Base-by-base conservation (phyloP, 1,140 invertebrate genomes). In the Cotesia chilonis region DNA sequence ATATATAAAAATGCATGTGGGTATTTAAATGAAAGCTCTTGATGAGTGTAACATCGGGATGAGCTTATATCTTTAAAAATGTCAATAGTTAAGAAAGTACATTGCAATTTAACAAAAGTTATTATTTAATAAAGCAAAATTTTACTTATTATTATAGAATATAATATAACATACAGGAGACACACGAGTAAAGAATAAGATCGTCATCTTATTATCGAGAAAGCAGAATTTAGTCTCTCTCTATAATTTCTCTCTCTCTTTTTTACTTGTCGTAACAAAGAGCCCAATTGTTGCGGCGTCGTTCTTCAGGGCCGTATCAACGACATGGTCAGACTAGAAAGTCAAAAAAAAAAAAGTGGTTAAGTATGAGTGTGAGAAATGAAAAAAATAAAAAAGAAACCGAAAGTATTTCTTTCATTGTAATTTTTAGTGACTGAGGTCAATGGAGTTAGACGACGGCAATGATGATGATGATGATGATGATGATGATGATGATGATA, bases 231-330 rank as follows among this genome's bases (percentile, higher is more conserved):
- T 55, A 51, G 47, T 51, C 7, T 51, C 12, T 51, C 7, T n/a
- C 47, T 14, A 55, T 5, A 55, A n/a, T 55, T n/a, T 55, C n/a
- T 55, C 17, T 55, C 54, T n/a, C 5, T 14, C 54, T 51, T 7
- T 20, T 55, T n/a, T 55, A 55, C 47, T 10, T 66, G 36, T 52
- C 3, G 52, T 55, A 68, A 68, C 66, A 68, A 55, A 68, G 66
- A 17, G 51, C 2, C 28, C 51, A 68, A 35, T 68, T 68, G 51
- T 68, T 61, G 20, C 59, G 28, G 17, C 20, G 54, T 20, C 28
- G 14, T 61, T 37, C 20, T 37, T 68, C 66, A 68, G 66, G 66
- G 66, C 17, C 66, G 52, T 66, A 66, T 54, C 20, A 68, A 68
- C 63, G 14, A 51, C 41, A 68, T 51, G 51, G 41, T 9, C 66